Evolutionary conservation across 2,113 vertebrate species (phyloP), one percentile per base, ranked within the genome.

Genomic region (Chloropsis cyanopogon): DNA sequence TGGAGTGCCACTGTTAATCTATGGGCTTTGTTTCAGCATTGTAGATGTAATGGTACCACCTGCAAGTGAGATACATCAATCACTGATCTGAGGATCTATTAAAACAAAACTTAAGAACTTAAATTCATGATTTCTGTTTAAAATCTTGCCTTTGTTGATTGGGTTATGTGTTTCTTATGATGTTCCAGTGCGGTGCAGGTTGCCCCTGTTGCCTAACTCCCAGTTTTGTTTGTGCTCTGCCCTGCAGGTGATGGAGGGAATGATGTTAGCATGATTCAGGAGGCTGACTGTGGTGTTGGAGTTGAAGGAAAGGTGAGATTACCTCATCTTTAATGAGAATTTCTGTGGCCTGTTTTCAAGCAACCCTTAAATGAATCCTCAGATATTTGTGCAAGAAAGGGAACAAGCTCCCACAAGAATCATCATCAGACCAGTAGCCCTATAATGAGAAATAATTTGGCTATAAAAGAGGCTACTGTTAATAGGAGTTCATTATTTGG

Each of bases 241-340:
- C 77, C 85, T 93, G 80, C 97, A 99, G 99, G 99, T 97, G 99
- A 99, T 4, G 99, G 99, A 95, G 99, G 99, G 97, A 99, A 99
- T 92, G 99, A 99, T 65, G 99, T 99, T 96, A 99, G 99, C 97
- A 99, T 99, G 99, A 99, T 99, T 97, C 99, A 99, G 98, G 99
- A 99, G 97, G 98, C 99, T 1, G 99, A 99, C 98, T 99, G 99
- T 63, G 99, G 99, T 56, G 99, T 99, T 94, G 99, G 99, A 84
- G 99, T 99, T 93, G 99, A 99, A 97, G 99, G 99, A 93, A 99
- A 99, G 99, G 99, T 99, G 97, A 98, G 99, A 93, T 44, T 66
- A 44, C 29, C n/a, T 95, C 12, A 11, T 72, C 39, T 63, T 90
- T 82, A 66, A 25, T 63, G 65, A 47, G 57, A 63, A 21, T 81